Percentiles rank a stretch among this genome's conserved stretches.
Conservation (phyloP, 2,888 invertebrate genomes). For the Peribatodes rhomboidaria region DNA sequence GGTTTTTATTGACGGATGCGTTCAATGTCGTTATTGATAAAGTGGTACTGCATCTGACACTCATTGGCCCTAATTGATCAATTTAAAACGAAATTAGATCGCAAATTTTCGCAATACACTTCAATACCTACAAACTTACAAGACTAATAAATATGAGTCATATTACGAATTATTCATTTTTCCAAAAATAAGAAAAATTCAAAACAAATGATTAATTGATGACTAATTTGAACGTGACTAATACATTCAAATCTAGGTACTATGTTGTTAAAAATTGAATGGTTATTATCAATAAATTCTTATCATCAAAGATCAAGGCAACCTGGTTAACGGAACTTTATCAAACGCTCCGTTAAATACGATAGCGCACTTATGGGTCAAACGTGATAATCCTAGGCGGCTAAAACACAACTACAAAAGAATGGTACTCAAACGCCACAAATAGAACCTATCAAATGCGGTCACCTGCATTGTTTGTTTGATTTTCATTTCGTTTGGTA, state of each 20-base stretch:
- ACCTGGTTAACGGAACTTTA: constrained; percentile 35
- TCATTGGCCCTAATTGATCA: constrained; percentile 49
- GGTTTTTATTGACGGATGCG: constrained; percentile 44
- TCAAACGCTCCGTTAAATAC: constrained; percentile 25
- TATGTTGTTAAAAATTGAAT: neutral
- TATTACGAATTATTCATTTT: too few relatives aligned
- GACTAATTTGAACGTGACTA: too few relatives aligned
- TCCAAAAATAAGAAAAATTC: too few relatives aligned
- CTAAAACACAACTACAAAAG: constrained; percentile 4
- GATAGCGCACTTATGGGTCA: constrained; percentile 29
- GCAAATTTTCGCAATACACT: neutral
- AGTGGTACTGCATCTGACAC: constrained; percentile 45
- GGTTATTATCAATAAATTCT: neutral
- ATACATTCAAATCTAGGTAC: too few relatives aligned
- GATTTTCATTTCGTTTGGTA: constrained; percentile 26
- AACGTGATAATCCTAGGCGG: neutral
- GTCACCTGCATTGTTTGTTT: constrained; percentile 27
- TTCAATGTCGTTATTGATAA: constrained; percentile 48
- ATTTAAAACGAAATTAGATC: constrained; percentile 36
- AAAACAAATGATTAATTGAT: too few relatives aligned
- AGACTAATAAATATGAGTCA: too few relatives aligned
- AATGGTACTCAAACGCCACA: constrained; percentile 18
- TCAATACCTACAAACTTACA: too few relatives aligned
- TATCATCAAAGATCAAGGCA: constrained; percentile 35
- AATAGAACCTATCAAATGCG: constrained; percentile 30